phyloP scores from a whole-genome alignment of 2,888 invertebrate genomes.

The Heliconius ethilla region DNA sequence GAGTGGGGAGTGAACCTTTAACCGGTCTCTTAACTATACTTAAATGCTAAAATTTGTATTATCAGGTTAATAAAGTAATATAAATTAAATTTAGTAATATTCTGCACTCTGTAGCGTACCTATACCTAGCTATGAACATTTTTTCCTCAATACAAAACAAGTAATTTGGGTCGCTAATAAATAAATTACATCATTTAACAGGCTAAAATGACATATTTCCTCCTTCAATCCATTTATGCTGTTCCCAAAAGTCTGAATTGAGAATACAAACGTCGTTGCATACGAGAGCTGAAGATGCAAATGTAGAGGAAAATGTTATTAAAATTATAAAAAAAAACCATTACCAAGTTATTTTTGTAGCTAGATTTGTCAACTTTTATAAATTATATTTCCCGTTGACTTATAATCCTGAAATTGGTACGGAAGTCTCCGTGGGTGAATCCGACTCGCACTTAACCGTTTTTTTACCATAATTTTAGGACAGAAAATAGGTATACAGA shows the following conservation, averaged over 20 bases:
- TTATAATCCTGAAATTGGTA: no score
- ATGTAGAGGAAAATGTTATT: background rate
- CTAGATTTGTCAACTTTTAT: no score
- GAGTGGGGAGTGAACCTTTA: background rate
- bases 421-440: no score
- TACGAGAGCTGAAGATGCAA: background rate
- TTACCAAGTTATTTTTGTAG: no score
- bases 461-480: no score
- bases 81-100: background rate
- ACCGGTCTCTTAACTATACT: no score
- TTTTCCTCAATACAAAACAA: background rate
- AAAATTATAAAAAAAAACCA: background rate
- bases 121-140: background rate
- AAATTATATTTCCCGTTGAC: no score
- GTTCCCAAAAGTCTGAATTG: background rate
- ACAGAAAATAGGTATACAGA: no score
- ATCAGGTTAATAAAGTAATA: background rate
- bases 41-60: background rate
- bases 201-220: constrained; percentile 3
- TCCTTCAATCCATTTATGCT: background rate
- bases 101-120: background rate
- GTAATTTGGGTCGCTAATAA: background rate
- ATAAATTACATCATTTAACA: constrained; percentile 6
- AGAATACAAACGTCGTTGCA: background rate
- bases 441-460: no score